phyloP scores from a whole-genome alignment of 2,888 invertebrate genomes.

The Halictus quadricinctus region DNA sequence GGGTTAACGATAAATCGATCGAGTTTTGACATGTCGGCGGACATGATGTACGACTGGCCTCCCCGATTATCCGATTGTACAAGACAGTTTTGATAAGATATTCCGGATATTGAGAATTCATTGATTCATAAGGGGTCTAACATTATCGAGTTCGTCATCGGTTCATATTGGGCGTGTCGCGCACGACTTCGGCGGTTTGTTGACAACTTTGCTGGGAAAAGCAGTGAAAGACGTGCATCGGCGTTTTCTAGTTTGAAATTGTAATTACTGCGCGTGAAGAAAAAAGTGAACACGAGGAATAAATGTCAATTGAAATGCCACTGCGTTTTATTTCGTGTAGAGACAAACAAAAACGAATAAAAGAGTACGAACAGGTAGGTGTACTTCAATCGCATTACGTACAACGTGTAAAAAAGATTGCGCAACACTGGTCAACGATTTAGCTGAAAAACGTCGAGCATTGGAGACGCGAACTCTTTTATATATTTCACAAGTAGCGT shows the following conservation, averaged over 20 bases:
- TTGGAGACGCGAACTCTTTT: neutral
- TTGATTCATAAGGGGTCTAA: neutral
- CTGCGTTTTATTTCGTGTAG: neutral
- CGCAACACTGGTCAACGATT: neutral
- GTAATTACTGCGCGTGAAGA: neutral
- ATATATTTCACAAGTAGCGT: no score
- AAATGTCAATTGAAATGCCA: neutral
- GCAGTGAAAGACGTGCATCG: neutral
- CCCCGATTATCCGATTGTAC: neutral
- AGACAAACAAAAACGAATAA: neutral
- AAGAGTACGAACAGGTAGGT: neutral
- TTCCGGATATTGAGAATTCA: neutral
- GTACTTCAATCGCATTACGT: neutral
- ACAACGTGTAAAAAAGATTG: neutral
- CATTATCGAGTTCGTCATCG: neutral
- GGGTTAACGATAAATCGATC: constrained; percentile 37
- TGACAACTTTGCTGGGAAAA: neutral
- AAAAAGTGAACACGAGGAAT: neutral
- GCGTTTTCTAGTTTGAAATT: neutral
- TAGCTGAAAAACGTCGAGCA: neutral
- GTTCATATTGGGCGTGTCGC: neutral
- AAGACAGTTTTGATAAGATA: neutral
- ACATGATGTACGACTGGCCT: neutral
- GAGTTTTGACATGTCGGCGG: neutral
- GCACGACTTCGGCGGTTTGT: no score